Evolutionary conservation across 2,113 vertebrate species (phyloP).

Genomic region (Desmodus rotundus): DNA sequence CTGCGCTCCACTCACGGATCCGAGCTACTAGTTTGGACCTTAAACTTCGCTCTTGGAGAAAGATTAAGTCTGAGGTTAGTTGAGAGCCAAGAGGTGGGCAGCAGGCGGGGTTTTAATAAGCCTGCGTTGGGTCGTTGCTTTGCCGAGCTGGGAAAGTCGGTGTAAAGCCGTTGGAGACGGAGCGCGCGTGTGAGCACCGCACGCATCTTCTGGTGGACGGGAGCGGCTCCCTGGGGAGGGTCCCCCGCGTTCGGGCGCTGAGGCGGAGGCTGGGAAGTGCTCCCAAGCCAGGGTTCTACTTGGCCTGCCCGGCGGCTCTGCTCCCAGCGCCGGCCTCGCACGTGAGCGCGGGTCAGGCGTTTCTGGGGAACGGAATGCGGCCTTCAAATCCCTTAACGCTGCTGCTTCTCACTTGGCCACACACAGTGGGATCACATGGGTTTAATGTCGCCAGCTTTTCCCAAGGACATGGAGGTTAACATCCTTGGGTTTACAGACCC

Average conservation of each 20-base stretch:
- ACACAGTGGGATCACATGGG: background rate
- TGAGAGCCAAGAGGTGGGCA: background rate
- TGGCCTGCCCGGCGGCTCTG: background rate
- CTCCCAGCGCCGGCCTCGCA: background rate
- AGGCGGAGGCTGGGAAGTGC: no score
- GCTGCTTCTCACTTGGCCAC: background rate
- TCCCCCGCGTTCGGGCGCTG: background rate
- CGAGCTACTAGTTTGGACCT: background rate
- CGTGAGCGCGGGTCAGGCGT: background rate
- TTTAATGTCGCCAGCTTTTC: background rate
- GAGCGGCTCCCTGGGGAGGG: background rate
- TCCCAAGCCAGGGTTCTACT: background rate
- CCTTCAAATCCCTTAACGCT: background rate
- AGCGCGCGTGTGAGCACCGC: background rate
- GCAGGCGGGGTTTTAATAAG: background rate
- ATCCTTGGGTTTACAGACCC: background rate
- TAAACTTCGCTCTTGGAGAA: background rate
- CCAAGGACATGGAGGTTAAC: background rate
- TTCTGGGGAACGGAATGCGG: constrained; percentile 2
- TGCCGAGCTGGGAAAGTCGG: background rate
- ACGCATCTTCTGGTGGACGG: background rate
- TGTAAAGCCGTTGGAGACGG: background rate
- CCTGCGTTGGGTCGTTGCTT: background rate
- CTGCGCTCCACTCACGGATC: accelerated
- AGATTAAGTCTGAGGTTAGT: constrained; percentile 20